These are phyloP conservation scores for Oryzias javanicus DNA, from an alignment of 2,113 vertebrate genomes.

Conservation along the genomic window DNA sequence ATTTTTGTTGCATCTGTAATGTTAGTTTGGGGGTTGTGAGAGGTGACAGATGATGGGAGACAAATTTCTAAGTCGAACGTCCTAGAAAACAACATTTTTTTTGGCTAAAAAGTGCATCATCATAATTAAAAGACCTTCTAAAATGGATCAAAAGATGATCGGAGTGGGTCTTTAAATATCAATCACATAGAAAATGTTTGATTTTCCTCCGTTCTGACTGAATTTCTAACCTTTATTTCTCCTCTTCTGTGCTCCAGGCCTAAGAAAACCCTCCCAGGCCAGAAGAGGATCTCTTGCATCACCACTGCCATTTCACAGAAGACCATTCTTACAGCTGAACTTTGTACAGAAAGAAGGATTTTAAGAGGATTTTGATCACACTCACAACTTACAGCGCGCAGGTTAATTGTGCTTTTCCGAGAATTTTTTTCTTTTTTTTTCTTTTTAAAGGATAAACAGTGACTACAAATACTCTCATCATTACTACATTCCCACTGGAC, in stretches of 20 bases:
- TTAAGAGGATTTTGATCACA: constrained; percentile 31
- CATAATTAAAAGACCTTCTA: no score
- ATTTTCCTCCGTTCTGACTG: neutral
- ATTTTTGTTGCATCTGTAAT: no score
- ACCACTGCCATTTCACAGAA: constrained; percentile 89
- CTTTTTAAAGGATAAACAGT: constrained; percentile 44
- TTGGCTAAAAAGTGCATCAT: no score
- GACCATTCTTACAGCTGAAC: constrained; percentile 74
- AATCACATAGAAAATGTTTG: constrained; percentile 10
- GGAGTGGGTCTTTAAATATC: neutral
- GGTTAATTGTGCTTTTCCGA: constrained; percentile 56
- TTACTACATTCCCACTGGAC: constrained; percentile 77
- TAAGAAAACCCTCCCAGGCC: constrained; percentile 77
- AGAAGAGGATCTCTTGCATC: constrained; percentile 84
- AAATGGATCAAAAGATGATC: no score
- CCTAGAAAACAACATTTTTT: no score
- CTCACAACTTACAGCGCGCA: constrained; percentile 59
- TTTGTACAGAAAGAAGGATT: constrained; percentile 66
- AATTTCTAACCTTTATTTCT: constrained; percentile 24
- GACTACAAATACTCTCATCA: constrained; percentile 63
- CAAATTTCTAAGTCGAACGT: no score
- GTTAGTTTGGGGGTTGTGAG: no score
- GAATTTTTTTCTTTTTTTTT: neutral
- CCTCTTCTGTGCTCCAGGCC: constrained; percentile 75
- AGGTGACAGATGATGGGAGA: no score